phyloP scores from a whole-genome alignment of 1,140 invertebrate species.

The Ectropis grisescens region DNA sequence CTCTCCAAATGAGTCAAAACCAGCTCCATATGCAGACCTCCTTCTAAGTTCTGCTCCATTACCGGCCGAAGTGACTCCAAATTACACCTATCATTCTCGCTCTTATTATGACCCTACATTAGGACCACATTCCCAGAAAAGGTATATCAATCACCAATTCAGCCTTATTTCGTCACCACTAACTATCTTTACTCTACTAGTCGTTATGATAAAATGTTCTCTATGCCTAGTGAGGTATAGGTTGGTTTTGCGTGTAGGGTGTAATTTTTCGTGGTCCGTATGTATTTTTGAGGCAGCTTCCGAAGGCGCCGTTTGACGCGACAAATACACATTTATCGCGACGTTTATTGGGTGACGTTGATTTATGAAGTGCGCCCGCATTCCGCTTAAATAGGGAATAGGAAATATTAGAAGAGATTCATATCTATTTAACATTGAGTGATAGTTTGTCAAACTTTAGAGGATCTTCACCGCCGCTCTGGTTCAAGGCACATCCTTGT shows the following conservation, averaged over 20 bases:
- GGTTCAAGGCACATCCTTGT: no score
- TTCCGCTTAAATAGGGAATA: slow-evolving; percentile 1
- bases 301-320: slow-evolving; percentile 13
- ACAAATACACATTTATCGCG: slow-evolving; percentile 22
- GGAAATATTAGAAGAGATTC: no score
- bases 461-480: no score
- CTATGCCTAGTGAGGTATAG: neutral
- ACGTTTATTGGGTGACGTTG: slow-evolving; percentile 18
- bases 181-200: slow-evolving; percentile 1
- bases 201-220: neutral
- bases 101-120: no score
- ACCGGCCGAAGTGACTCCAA: no score
- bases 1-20: no score
- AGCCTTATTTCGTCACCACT: slow-evolving; percentile 6
- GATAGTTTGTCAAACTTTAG: no score
- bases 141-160: slow-evolving; percentile 9
- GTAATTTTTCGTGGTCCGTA: neutral
- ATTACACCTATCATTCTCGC: no score
- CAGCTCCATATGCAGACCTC: no score
- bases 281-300: slow-evolving; percentile 8
- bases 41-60: no score
- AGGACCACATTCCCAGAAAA: no score
- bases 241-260: neutral
- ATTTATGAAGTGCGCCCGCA: slow-evolving; percentile 13
- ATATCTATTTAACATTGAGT: no score